A percentile compares a stretch with the other conserved stretches of the same genome.
Conservation (phyloP, 2,888 invertebrate genomes). For the Allacma fusca region DNA sequence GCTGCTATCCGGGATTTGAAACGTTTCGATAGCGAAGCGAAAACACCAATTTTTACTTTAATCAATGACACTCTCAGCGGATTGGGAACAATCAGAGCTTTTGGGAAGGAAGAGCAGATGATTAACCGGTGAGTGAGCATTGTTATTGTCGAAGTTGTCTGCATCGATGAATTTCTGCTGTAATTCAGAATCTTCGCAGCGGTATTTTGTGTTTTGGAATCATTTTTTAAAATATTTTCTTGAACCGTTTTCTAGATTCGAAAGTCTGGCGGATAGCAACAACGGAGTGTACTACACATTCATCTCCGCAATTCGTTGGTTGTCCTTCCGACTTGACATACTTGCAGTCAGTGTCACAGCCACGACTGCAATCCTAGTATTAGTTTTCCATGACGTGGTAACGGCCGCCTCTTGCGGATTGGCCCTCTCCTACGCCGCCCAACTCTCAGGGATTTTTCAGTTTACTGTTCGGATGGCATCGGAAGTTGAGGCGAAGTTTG, state of each 20-base stretch:
- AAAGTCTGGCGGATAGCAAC: slow-evolving; percentile 51
- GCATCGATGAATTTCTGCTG: slow-evolving; percentile 1
- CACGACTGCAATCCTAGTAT: slow-evolving; percentile 52
- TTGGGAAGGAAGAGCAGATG: slow-evolving; percentile 68
- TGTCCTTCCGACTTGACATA: slow-evolving; percentile 66
- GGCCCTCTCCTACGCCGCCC: slow-evolving; percentile 70
- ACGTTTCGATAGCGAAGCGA: slow-evolving; percentile 69
- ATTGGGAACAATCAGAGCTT: slow-evolving; percentile 71
- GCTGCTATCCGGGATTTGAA: slow-evolving; percentile 68
- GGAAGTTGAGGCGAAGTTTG: slow-evolving; percentile 67
- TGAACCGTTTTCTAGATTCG: slow-evolving; percentile 54
- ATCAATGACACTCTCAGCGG: slow-evolving; percentile 70
- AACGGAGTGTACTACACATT: slow-evolving; percentile 65
- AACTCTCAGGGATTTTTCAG: slow-evolving; percentile 71
- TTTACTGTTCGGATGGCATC: slow-evolving; percentile 67
- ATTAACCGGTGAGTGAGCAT: slow-evolving; percentile 64
- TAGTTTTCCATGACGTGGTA: slow-evolving; percentile 57
- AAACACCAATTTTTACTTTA: slow-evolving; percentile 71
- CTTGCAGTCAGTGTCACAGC: slow-evolving; percentile 61
- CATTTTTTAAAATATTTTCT: too few relatives aligned
- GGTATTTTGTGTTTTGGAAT: too few relatives aligned
- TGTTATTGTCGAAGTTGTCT: not conserved
- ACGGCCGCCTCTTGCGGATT: slow-evolving; percentile 65
- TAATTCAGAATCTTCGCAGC: too few relatives aligned
- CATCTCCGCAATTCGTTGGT: slow-evolving; percentile 68